phyloP scores from a whole-genome alignment of 2,113 vertebrate species.

The Fregata magnificens region DNA sequence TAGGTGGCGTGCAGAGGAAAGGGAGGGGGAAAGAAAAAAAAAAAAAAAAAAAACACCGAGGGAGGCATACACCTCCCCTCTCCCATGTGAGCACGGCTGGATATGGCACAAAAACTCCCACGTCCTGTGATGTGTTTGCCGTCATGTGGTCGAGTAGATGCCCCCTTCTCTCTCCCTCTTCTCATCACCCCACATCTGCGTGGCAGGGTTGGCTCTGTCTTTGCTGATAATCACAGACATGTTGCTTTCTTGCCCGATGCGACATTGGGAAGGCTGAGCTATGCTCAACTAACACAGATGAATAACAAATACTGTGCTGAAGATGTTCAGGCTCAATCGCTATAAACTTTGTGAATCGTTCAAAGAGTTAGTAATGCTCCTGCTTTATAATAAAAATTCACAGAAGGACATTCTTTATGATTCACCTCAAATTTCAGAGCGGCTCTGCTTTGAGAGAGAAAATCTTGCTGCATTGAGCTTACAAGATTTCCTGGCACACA shows the following conservation, averaged over 20 bases:
- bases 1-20: not conserved
- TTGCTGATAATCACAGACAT: not conserved
- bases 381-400: not conserved
- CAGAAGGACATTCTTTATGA: not conserved
- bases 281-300: rapidly evolving
- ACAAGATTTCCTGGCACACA: not conserved
- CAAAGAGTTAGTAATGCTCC: not conserved
- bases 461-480: not conserved
- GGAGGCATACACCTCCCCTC: not conserved
- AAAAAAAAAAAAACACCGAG: not conserved
- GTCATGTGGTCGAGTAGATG: not conserved
- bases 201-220: not conserved
- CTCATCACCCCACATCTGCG: not conserved
- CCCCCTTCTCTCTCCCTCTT: not conserved
- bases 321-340: not conserved
- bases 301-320: not conserved
- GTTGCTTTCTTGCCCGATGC: not conserved
- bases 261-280: not conserved
- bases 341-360: not conserved
- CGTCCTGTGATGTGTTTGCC: rapidly evolving
- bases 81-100: not conserved
- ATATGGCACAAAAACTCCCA: not conserved
- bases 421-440: not conserved
- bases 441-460: not conserved
- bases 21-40: too few relatives aligned